Base-by-base conservation (phyloP, 2,888 invertebrate genomes). In the Synergus laeviventris region DNA sequence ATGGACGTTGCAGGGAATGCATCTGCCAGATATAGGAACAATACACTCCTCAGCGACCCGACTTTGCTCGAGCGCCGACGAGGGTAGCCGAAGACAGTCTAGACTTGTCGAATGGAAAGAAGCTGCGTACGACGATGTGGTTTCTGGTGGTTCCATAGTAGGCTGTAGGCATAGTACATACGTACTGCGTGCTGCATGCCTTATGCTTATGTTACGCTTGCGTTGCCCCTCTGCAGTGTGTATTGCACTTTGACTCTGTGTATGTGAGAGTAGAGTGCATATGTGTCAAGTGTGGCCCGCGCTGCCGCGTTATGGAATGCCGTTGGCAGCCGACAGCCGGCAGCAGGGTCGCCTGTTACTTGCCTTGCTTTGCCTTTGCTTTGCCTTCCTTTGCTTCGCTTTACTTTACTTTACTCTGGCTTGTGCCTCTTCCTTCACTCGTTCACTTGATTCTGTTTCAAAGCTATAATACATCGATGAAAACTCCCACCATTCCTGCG, bases 251-350 rank as follows among this genome's bases (percentile, higher is more conserved):
- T 66, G 66, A 42, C 21, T 66, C 7, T 70, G 9, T n/a, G 42
- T 45, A 42, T 66, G 70, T 24, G 66, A 14, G 49, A 49, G 49
- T 49, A 49, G 49, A 49, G 66, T 66, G 66, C 66, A 66, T 66
- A 66, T 64, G 66, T 66, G 66, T 66, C 66, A 66, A 66, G 66
- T 66, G 66, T 66, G 42, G 49, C 49, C 49, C 9, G 49, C 49
- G 49, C 49, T 49, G 49, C n/a, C 16, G n/a, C 49, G 49, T 49
- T 49, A n/a, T 49, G 66, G 66, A 66, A 66, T 66, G 66, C 66
- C 64, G 64, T 64, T 21, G 39, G 64, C 64, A 64, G 21, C 64
- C 64, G 64, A 64, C 64, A 64, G 64, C 64, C 66, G 66, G 66
- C 66, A 49, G 49, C 49, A 49, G 49, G 66, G 66, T 66, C 66